These are phyloP conservation scores for Platycheirus rosarum DNA, from an alignment of 2,888 invertebrate species.

Conservation along the genomic window DNA sequence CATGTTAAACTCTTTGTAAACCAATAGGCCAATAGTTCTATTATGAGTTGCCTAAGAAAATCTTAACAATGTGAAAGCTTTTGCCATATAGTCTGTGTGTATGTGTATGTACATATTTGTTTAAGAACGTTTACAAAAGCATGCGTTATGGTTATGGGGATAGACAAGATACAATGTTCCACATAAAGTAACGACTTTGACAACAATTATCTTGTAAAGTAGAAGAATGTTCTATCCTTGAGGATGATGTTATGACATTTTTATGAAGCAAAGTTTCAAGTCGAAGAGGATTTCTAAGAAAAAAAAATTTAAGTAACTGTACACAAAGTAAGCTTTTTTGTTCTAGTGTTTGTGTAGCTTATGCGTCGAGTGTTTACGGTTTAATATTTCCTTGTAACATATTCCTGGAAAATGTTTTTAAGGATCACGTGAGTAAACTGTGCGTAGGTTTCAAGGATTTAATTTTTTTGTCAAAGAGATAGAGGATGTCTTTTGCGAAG, in stretches of 20 bases:
- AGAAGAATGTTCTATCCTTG: conserved; percentile 48
- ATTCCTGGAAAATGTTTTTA: neutral
- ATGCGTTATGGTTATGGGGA: neutral
- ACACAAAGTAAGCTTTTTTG: neutral
- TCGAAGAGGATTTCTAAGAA: conserved; percentile 42
- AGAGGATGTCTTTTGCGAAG: neutral
- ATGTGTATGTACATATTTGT: neutral
- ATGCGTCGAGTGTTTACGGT: conserved; percentile 23
- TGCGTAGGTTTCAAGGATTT: neutral
- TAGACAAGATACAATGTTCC: conserved; percentile 10
- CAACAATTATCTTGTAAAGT: conserved; percentile 57
- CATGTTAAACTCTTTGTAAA: neutral
- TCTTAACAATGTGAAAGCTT: conserved; percentile 4
- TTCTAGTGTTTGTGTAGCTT: neutral
- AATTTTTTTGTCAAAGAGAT: neutral
- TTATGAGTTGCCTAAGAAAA: conserved; percentile 8
- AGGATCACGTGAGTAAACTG: neutral
- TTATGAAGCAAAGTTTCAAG: conserved; percentile 64
- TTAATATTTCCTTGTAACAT: conserved; percentile 6
- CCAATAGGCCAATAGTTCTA: neutral
- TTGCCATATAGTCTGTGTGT: neutral
- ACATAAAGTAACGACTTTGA: conserved; percentile 51
- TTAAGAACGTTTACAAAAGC: neutral
- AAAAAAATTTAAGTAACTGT: conserved; percentile 6
- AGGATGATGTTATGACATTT: conserved; percentile 68